phyloP scores from a whole-genome alignment of 1,140 invertebrate genomes.

The Sipha flava region DNA sequence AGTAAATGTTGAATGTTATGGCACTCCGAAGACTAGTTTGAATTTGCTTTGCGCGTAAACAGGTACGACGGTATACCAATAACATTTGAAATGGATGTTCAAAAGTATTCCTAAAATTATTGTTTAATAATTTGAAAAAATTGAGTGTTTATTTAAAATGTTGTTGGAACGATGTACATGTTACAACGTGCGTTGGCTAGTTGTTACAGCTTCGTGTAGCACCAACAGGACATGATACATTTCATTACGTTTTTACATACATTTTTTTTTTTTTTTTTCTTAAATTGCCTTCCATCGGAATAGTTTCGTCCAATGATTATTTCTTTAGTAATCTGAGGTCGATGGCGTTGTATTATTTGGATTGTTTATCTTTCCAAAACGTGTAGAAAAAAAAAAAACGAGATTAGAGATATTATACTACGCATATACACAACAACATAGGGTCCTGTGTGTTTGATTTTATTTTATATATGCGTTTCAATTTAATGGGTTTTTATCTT shows the following conservation, averaged over 20 bases:
- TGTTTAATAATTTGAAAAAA: too few relatives aligned
- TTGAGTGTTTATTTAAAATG: too few relatives aligned
- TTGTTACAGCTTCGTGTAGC: neutral
- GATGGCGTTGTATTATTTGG: neutral
- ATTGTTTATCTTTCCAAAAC: neutral
- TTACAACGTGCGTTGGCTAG: neutral
- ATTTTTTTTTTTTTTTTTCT: neutral
- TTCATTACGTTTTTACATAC: neutral
- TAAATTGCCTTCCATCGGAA: constrained; percentile 16
- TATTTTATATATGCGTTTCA: neutral
- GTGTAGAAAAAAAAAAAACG: too few relatives aligned
- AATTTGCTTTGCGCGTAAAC: neutral
- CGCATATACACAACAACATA: neutral
- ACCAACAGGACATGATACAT: neutral
- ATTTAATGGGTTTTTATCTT: constrained; percentile 23
- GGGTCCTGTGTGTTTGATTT: neutral
- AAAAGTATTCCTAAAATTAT: too few relatives aligned
- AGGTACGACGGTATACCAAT: neutral
- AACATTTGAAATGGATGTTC: too few relatives aligned
- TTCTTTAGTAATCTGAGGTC: constrained; percentile 33
- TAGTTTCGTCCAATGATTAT: constrained; percentile 20
- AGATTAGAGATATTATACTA: too few relatives aligned
- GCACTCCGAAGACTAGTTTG: neutral
- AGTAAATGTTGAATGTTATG: neutral
- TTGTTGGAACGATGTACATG: too few relatives aligned